Conservation (phyloP, 2,888 invertebrate species). For the Lepidochitona cinerea region DNA sequence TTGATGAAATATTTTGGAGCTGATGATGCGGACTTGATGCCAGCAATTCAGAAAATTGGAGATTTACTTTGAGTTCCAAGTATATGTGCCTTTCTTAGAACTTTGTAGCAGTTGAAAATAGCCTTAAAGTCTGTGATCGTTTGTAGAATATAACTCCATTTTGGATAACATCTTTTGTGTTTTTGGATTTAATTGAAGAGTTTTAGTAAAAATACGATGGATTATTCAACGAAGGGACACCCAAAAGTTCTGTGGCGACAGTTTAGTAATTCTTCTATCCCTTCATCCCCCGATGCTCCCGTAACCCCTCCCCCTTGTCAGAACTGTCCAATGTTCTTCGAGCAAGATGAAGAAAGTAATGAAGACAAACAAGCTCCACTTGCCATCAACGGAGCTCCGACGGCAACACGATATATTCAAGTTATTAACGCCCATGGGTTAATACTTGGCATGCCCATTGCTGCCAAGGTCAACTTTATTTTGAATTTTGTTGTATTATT, state of each 20-base stretch:
- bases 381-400: background rate
- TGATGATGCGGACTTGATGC: no score
- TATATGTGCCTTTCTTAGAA: no score
- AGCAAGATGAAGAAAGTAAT: background rate
- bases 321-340: background rate
- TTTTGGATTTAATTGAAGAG: no score
- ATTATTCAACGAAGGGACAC: background rate
- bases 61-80: no score
- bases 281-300: background rate
- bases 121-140: no score
- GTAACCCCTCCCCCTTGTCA: background rate
- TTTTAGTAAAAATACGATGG: no score
- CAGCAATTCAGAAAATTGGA: no score
- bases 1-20: no score
- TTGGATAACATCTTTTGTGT: no score
- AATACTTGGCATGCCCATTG: background rate
- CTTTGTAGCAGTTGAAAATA: no score
- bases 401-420: background rate
- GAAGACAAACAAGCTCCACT: background rate
- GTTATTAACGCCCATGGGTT: background rate
- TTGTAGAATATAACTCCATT: no score
- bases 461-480: background rate
- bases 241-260: background rate
- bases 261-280: background rate
- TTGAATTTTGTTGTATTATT: no score